Conservation (phyloP, 1,140 invertebrate genomes). For the Listronotus oregonensis region DNA sequence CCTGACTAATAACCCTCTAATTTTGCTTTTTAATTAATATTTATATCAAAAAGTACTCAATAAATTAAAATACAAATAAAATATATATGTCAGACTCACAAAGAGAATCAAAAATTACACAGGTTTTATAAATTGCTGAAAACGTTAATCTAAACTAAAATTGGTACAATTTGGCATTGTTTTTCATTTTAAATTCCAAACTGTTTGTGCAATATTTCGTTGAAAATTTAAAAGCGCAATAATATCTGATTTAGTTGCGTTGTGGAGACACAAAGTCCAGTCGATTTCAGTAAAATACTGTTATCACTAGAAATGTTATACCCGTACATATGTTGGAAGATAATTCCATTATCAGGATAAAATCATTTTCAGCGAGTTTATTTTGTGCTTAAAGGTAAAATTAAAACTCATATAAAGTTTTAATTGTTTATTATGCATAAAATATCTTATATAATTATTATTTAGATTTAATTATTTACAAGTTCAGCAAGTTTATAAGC, state of each 20-base stretch:
- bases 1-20: no score
- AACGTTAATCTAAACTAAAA: slow-evolving; percentile 1
- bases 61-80: no score
- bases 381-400: background rate
- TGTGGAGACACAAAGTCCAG: slow-evolving; percentile 27
- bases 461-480: no score
- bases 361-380: background rate
- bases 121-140: background rate
- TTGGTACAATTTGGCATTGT: slow-evolving; percentile 3
- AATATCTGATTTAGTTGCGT: slow-evolving; percentile 27
- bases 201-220: slow-evolving; percentile 25
- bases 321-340: slow-evolving; percentile 26
- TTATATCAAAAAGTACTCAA: no score
- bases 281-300: slow-evolving; percentile 23
- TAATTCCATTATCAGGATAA: slow-evolving; percentile 25
- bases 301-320: slow-evolving; percentile 27
- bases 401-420: no score
- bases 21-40: no score
- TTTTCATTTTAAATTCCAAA: slow-evolving; percentile 14
- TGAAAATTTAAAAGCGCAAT: slow-evolving; percentile 24
- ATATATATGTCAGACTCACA: no score
- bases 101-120: background rate
- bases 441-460: no score
- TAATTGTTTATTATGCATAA: no score
- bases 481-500: no score